These are phyloP conservation scores for Sula dactylatra DNA, from an alignment of 2,113 vertebrate species.

Conservation along the genomic window DNA sequence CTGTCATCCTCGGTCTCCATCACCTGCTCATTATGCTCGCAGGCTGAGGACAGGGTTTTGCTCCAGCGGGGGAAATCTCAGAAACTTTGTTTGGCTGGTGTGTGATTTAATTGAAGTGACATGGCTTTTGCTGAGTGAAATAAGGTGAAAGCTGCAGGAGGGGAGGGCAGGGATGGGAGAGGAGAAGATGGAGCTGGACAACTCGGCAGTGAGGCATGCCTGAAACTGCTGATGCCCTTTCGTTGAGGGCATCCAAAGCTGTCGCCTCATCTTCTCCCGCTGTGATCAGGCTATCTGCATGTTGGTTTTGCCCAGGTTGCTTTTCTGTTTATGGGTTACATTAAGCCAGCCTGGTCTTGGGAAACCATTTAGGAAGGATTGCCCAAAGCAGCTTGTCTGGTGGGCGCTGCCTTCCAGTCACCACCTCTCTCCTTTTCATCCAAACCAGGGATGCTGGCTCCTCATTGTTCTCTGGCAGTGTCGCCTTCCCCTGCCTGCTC, in stretches of 20 bases:
- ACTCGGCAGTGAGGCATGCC: neutral
- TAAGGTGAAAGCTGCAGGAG: neutral
- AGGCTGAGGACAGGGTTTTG: neutral
- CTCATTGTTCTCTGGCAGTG: rapidly evolving
- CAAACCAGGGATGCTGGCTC: neutral
- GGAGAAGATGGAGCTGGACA: neutral
- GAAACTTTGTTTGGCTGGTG: neutral
- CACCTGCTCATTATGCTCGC: rapidly evolving
- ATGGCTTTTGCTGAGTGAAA: neutral
- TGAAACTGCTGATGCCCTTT: neutral
- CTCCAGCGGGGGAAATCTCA: neutral
- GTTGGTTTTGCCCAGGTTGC: neutral
- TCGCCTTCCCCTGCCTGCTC: neutral
- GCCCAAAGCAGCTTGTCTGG: neutral
- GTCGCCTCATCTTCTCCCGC: neutral
- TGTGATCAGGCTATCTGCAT: neutral
- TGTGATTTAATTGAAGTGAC: neutral
- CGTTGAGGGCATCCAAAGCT: neutral
- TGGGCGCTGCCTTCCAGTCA: neutral
- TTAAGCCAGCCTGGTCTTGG: neutral
- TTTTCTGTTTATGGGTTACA: neutral
- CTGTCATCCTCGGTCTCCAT: neutral
- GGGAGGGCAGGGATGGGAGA: neutral
- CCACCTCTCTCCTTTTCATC: neutral
- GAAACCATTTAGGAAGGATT: neutral